Evolutionary conservation across 2,113 vertebrate species (phyloP), one percentile per base, ranked within the genome.

Genomic region (Erythrolamprus reginae): DNA sequence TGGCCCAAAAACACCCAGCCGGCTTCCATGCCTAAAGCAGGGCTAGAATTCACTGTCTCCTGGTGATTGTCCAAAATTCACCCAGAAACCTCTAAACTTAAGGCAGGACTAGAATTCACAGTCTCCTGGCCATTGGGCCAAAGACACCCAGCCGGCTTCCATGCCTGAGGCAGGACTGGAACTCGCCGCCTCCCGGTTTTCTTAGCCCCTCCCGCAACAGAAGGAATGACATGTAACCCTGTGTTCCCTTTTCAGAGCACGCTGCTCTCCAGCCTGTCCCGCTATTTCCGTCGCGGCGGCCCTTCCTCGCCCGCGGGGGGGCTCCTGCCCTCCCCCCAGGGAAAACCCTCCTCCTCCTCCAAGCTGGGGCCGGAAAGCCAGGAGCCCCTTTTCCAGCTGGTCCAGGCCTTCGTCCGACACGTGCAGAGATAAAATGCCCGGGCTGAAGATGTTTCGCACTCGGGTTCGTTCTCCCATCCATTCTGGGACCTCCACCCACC

Each of bases 321-420:
- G 2, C 90, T 98, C 84, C 98, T 99, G 47, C 98, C 98, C 82
- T 98, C 98, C 1, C 95, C 98, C 15, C 98, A 99, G 92, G 96
- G 97, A 92, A 99, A 99, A 89, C 95, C 98, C 0, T 94, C 97
- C 0, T 97, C 98, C 0, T 94, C 97, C 0, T 97, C 98, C 90
- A 99, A 99, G 96, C 95, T 94, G 4, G 97, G 97, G 58, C 98
- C 97, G 0, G 99, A 99, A 94, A 98, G 98, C 52, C 99, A 99
- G 96, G 99, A 99, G 95, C 98, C 98, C 24, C 96, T 99, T 91
- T 98, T 99, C 92, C 98, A 99, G 96, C 97, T 99, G 0, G 98
- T 99, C 26, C 99, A 99, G 95, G 98, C 98, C 50, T 99, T 99
- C 0, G 98, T 99, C 85, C 96, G 98, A 88, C 98, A 99, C 0